Base-by-base conservation (phyloP, 2,888 invertebrate species). In the Tenthredo livida region DNA sequence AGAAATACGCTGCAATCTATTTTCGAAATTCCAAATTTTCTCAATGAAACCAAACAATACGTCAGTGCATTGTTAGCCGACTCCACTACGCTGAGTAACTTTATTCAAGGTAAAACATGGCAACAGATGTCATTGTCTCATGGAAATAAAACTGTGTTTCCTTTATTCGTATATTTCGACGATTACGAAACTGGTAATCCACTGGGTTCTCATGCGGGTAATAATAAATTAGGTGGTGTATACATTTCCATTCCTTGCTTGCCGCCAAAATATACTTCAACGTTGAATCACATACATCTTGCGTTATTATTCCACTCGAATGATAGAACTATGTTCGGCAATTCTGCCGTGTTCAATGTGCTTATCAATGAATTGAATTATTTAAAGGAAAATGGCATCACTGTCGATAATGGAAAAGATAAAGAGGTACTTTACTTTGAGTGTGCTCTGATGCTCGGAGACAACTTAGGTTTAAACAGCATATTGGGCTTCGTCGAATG, bases 391-490 rank as follows among this genome's bases (percentile, higher is more conserved):
- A 50, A 61, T 65, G 85, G 86, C 25, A 77, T 86, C 29, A 37
- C 33, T 9, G 25, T 87, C 29, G 37, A 43, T 12, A 43, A 61
- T 47, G 80, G 75, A 77, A 47, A 10, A 40, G 37, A 73, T 43
- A 70, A 54, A 70, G 70, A 70, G 37, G 33, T 70, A 29, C n/a
- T 86, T n/a, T 87, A 67, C 61, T 87, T 87, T 84, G 54, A 84
- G n/a, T 70, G 86, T 29, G 77, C 65, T 47, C 47, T 87, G 40
- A 77, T 88, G 15, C 17, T 82, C 3, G 87, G 87, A 2, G 88
- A 88, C 40, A 88, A 88, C 77, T 58, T 86, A 5, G 87, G 86
- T 2, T 21, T 86, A 7, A 78, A 87, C 72, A 73, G 73, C 10
- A 78, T 87, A 29, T 84, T 86, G 47, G 86, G 86, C 0, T 86